Conservation (phyloP, 2,888 invertebrate species). For the Serripes groenlandicus region DNA sequence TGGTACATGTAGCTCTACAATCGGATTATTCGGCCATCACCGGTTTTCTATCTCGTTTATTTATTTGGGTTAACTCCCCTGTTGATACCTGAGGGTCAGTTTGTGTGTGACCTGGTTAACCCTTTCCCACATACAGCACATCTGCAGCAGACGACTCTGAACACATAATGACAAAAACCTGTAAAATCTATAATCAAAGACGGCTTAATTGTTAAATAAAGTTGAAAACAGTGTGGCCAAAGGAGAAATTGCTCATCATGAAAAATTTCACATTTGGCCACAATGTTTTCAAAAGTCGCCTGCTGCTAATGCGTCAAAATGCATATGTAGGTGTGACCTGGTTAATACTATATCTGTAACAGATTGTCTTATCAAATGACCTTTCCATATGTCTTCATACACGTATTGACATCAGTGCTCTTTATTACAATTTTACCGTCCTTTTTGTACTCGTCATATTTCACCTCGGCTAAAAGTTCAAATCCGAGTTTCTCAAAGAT, state of each 20-base stretch:
- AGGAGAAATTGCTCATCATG: neutral
- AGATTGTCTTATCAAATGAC: neutral
- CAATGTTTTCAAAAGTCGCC: neutral
- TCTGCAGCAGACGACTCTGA: too few relatives aligned
- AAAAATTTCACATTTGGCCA: neutral
- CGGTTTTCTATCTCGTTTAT: too few relatives aligned
- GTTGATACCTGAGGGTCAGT: too few relatives aligned
- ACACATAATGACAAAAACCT: too few relatives aligned
- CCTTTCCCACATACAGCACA: too few relatives aligned
- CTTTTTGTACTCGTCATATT: constrained; percentile 35
- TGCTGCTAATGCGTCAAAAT: neutral
- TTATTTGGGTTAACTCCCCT: too few relatives aligned
- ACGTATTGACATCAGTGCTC: neutral
- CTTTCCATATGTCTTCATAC: constrained; percentile 14
- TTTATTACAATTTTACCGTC: constrained; percentile 23
- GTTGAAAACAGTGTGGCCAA: neutral
- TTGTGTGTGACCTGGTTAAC: too few relatives aligned
- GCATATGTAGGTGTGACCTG: neutral
- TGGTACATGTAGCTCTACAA: too few relatives aligned
- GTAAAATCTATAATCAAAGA: too few relatives aligned
- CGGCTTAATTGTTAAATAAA: too few relatives aligned
- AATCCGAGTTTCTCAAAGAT: constrained; percentile 46
- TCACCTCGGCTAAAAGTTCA: constrained; percentile 30
- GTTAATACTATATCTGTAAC: neutral
- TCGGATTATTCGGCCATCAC: too few relatives aligned